phyloP scores from a whole-genome alignment of 1,140 invertebrate genomes.

The Pygmarrhopalites habei region DNA sequence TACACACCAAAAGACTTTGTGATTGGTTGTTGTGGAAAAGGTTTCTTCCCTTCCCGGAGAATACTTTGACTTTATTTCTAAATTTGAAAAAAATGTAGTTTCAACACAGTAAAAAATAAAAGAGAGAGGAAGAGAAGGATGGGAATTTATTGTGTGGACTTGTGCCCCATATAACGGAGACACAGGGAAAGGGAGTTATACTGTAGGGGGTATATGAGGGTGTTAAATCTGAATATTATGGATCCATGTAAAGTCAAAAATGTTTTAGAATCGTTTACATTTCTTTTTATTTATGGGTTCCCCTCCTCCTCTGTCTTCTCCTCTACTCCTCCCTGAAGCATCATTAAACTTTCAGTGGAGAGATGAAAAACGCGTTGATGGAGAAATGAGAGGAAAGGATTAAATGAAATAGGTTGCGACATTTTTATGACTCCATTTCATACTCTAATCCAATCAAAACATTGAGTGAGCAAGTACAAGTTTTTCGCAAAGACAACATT shows the following conservation, averaged over 20 bases:
- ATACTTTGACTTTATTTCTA: too few relatives aligned
- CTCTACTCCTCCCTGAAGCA: neutral
- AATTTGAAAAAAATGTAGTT: too few relatives aligned
- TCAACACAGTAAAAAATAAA: too few relatives aligned
- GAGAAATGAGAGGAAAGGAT: neutral
- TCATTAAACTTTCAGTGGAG: neutral
- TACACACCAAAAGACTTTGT: too few relatives aligned
- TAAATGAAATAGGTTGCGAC: slow-evolving; percentile 7
- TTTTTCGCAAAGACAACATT: slow-evolving; percentile 1
- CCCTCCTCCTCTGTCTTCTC: neutral
- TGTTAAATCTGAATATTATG: neutral
- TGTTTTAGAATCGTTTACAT: neutral
- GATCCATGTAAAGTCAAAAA: neutral
- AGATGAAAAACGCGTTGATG: slow-evolving; percentile 1
- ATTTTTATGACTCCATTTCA: slow-evolving; percentile 1
- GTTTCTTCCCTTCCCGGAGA: too few relatives aligned
- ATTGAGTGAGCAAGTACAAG: neutral
- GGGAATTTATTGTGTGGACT: too few relatives aligned
- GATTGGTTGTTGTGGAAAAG: too few relatives aligned
- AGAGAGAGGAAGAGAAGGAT: too few relatives aligned
- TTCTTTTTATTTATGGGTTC: neutral
- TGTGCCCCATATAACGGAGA: too few relatives aligned
- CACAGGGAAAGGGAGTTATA: too few relatives aligned
- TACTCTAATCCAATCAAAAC: slow-evolving; percentile 7
- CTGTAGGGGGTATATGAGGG: too few relatives aligned